Evolutionary conservation across 2,888 invertebrate species (phyloP).

Genomic region (Enchytraeus crypticus): DNA sequence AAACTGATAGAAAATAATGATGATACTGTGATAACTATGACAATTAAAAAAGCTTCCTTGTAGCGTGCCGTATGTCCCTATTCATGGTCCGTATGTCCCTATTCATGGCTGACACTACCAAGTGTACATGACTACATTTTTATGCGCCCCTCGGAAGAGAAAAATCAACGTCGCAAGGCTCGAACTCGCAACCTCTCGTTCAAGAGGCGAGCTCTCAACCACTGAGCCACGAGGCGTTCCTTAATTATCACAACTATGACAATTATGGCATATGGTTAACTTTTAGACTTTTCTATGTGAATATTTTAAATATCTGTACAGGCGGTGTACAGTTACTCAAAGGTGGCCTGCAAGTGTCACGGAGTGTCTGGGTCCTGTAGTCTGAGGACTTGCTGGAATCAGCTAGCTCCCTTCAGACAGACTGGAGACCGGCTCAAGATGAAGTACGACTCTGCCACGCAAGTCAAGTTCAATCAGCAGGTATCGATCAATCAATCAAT

Average conservation of each 20-base stretch:
- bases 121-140: too few species aligned
- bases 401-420: constrained; percentile 79
- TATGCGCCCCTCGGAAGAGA: too few species aligned
- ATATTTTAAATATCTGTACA: too few species aligned
- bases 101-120: not conserved
- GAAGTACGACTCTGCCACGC: constrained; percentile 69
- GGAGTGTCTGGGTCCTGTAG: constrained; percentile 92
- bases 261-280: constrained; percentile 53
- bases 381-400: constrained; percentile 91
- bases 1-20: too few species aligned
- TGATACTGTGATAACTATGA: not conserved
- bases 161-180: too few species aligned
- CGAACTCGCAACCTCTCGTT: too few species aligned
- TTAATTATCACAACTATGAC: not conserved
- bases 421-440: constrained; percentile 80
- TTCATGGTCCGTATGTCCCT: not conserved
- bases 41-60: not conserved
- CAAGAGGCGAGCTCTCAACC: too few species aligned
- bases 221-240: too few species aligned
- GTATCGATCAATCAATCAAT: too few species aligned
- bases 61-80: not conserved
- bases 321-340: constrained; percentile 85
- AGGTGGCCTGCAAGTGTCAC: constrained; percentile 89
- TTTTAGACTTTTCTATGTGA: too few species aligned
- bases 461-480: constrained; percentile 75